Conservation (phyloP, 2,888 invertebrate genomes). For the Protonemura montana region DNA sequence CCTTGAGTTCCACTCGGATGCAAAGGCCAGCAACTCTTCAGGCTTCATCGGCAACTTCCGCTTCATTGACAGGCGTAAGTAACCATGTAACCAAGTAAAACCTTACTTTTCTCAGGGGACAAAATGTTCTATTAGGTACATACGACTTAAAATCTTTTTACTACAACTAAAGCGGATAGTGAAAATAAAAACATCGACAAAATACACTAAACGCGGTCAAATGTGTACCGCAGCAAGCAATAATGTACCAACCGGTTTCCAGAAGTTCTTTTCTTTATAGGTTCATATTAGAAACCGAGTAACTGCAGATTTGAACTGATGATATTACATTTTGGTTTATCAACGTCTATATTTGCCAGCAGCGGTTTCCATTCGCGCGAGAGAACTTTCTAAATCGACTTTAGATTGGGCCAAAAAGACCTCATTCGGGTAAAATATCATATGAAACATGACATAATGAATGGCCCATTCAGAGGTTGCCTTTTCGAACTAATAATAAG, state of each 20-base stretch:
- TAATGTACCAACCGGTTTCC: neutral
- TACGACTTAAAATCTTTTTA: neutral
- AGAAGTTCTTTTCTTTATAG: neutral
- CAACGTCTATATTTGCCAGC: constrained; percentile 1
- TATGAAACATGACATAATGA: constrained; percentile 38
- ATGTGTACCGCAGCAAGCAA: neutral
- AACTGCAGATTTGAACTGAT: neutral
- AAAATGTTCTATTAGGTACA: neutral
- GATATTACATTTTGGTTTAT: constrained; percentile 22
- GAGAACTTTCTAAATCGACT: constrained; percentile 36
- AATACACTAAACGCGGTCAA: neutral
- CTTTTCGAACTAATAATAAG: constrained; percentile 35
- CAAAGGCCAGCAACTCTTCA: constrained; percentile 65
- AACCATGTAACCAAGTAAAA: neutral
- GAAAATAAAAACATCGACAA: neutral
- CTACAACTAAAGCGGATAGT: neutral
- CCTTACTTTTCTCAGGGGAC: neutral
- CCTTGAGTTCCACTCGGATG: constrained; percentile 74
- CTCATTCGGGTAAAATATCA: constrained; percentile 24
- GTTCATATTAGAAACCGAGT: neutral
- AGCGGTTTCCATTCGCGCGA: constrained; percentile 1
- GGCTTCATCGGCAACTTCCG: constrained; percentile 80
- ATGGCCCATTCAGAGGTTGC: constrained; percentile 34
- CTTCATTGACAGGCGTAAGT: constrained; percentile 81
- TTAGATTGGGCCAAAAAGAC: constrained; percentile 32